Conservation (phyloP, 2,888 invertebrate genomes). For the Calephelis perditalis region DNA sequence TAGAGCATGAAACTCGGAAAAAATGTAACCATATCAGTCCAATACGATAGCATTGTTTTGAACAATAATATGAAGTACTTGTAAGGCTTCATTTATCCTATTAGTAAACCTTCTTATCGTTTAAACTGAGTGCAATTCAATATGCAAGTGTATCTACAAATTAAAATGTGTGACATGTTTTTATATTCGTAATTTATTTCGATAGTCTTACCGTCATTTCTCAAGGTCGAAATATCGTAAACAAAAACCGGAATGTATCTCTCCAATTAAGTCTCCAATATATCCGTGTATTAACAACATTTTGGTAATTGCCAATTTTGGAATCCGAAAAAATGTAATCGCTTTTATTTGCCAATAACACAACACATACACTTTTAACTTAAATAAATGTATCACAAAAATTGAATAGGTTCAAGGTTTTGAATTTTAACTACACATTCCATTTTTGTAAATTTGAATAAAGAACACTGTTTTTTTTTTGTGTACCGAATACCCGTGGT, state of each 20-base stretch:
- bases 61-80: too few species aligned
- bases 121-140: conserved; percentile 1
- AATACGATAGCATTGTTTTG: too few species aligned
- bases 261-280: conserved; percentile 44
- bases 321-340: not conserved
- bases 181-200: not conserved
- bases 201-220: conserved; percentile 57
- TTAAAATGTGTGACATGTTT: not conserved
- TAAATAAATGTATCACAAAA: conserved; percentile 47
- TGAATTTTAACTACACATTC: conserved; percentile 67
- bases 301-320: not conserved
- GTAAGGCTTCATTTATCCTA: conserved; percentile 1
- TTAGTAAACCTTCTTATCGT: conserved; percentile 1
- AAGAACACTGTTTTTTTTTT: not conserved
- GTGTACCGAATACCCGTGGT: conserved; percentile 40
- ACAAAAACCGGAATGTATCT: conserved; percentile 62
- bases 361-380: conserved; percentile 34
- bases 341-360: conserved; percentile 13
- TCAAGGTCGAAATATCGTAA: conserved; percentile 55
- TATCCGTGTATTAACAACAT: conserved; percentile 34
- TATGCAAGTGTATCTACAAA: conserved; percentile 9
- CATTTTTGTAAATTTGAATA: conserved; percentile 37
- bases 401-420: conserved; percentile 50
- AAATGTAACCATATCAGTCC: too few species aligned
- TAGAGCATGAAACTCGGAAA: too few species aligned